Percentiles rank a stretch among this genome's conserved stretches.
Conservation (phyloP, 92 coral and sea anemone genomes). For the Porites divaricata region DNA sequence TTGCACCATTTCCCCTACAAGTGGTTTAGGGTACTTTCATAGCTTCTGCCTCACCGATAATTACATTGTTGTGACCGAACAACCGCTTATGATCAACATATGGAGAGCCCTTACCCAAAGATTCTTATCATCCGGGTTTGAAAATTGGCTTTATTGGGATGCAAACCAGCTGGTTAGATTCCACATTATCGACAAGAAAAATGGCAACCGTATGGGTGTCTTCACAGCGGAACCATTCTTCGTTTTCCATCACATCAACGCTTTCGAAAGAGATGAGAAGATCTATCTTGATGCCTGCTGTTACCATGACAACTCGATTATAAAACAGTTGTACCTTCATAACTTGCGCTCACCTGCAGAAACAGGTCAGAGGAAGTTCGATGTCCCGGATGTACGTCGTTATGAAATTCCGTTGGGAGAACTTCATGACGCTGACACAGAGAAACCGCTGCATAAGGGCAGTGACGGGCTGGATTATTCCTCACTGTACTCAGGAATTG, state of each 20-base stretch:
- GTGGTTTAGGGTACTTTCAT: constrained; percentile 67
- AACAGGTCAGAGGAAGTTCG: constrained; percentile 13
- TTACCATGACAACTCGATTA: constrained; percentile 53
- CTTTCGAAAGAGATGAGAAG: constrained; percentile 66
- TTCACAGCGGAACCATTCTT: constrained; percentile 74
- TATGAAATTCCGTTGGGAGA: constrained; percentile 65
- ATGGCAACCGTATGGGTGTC: constrained; percentile 55
- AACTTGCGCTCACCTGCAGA: constrained; percentile 38
- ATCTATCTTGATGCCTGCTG: constrained; percentile 78
- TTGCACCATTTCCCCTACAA: constrained; percentile 60
- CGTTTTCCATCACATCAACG: constrained; percentile 80
- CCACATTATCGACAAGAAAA: constrained; percentile 68
- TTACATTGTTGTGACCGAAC: constrained; percentile 69
- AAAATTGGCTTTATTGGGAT: constrained; percentile 68
- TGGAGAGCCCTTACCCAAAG: constrained; percentile 36
- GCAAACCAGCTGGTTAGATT: constrained; percentile 58
- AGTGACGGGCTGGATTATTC: constrained; percentile 60
- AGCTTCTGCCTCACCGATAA: constrained; percentile 88
- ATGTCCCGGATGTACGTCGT: constrained; percentile 52
- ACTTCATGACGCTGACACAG: constrained; percentile 16
- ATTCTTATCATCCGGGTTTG: constrained; percentile 40
- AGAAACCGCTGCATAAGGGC: constrained; percentile 30
- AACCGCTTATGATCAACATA: constrained; percentile 62
- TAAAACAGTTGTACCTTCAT: constrained; percentile 58
- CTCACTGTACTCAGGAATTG: constrained; percentile 54